Base-by-base conservation (phyloP, 2,888 invertebrate genomes). In the Pristionchus fissidentatus region DNA sequence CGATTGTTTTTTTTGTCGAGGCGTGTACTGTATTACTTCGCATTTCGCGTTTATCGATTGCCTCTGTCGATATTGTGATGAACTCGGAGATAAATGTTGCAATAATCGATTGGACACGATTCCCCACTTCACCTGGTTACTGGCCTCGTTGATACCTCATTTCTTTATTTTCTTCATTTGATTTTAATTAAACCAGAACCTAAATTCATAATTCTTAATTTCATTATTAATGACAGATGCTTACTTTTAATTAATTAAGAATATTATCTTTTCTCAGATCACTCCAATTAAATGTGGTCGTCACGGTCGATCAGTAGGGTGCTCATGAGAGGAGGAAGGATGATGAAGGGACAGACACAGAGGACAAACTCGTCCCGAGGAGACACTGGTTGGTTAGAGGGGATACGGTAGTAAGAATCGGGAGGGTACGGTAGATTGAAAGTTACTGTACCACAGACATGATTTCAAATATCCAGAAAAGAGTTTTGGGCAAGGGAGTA, bases 351-450 rank as follows among this genome's bases (percentile, higher is more conserved):
- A 41, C 70, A 70, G 26, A 43, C 43, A 5, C 41, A n/a, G 70
- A 41, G 41, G 41, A 70, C 8, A 26, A 70, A 19, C 38, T 38
- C 70, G 70, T 41, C 70, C 41, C 22, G n/a, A 41, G 70, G 41
- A 4, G 70, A 70, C 19, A 70, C 41, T 26, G 70, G 70, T 70
- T n/a, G n/a, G n/a, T n/a, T n/a, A n/a, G n/a, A n/a, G n/a, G n/a
- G n/a, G n/a, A n/a, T n/a, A n/a, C n/a, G n/a, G n/a, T n/a, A n/a
- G n/a, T n/a, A n/a, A n/a, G n/a, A n/a, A n/a, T n/a, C n/a, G n/a
- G n/a, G n/a, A n/a, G n/a, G n/a, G n/a, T n/a, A n/a, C n/a, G n/a
- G n/a, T n/a, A n/a, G n/a, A n/a, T n/a, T n/a, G n/a, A n/a, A n/a
- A n/a, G n/a, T n/a, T n/a, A n/a, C n/a, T n/a, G n/a, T n/a, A n/a